Conservation (phyloP, 1,140 invertebrate species). For the Chrysopa pallens region DNA sequence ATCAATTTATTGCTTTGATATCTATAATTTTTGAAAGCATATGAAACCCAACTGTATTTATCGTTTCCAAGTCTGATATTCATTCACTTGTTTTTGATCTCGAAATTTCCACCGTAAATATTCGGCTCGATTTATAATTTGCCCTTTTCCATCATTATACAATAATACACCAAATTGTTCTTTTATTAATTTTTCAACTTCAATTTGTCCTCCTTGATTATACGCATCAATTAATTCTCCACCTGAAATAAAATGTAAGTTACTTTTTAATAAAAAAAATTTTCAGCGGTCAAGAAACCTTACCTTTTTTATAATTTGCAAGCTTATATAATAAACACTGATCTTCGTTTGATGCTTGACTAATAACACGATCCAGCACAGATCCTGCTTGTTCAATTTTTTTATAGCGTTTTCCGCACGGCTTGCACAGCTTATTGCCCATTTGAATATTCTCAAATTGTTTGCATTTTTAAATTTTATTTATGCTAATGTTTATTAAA, state of each 20-base stretch:
- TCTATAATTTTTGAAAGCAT: too few species aligned
- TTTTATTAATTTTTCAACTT: constrained; percentile 71
- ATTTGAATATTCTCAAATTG: constrained; percentile 18
- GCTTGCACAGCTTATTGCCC: constrained; percentile 24
- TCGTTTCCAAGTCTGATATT: too few species aligned
- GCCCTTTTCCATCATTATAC: constrained; percentile 76
- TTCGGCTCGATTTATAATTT: constrained; percentile 74
- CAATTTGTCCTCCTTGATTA: constrained; percentile 52
- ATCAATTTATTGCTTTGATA: too few species aligned
- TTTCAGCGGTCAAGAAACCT: background rate
- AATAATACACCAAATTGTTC: constrained; percentile 79
- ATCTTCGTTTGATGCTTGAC: constrained; percentile 63
- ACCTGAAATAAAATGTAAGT: constrained; percentile 23
- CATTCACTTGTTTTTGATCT: constrained; percentile 48
- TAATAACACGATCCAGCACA: constrained; percentile 73
- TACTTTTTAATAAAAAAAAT: constrained; percentile 9
- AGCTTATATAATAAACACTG: constrained; percentile 71
- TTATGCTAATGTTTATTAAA: too few species aligned
- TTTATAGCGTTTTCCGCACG: constrained; percentile 17
- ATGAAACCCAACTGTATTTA: too few species aligned
- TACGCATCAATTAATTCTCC: constrained; percentile 75
- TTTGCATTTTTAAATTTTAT: too few species aligned
- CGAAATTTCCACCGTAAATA: constrained; percentile 86
- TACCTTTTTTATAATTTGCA: constrained; percentile 76
- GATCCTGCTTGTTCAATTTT: constrained; percentile 40